Conservation (phyloP, 2,888 invertebrate genomes). For the Gordius sp. region DNA sequence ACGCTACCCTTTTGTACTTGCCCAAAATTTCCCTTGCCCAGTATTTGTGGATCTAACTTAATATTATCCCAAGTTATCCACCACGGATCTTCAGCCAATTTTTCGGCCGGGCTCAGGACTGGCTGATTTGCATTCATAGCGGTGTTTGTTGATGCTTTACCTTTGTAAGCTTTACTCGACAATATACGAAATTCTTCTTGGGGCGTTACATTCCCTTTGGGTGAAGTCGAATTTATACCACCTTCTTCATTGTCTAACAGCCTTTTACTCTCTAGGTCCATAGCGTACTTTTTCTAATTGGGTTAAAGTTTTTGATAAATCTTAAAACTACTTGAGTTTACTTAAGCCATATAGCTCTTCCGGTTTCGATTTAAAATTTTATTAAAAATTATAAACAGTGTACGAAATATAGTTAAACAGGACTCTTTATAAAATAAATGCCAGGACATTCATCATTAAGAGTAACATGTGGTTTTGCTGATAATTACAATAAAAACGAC, state of each 20-base stretch:
- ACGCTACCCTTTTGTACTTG: slow-evolving; percentile 8
- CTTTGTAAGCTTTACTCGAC: slow-evolving; percentile 6
- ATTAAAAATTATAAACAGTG: too few species aligned
- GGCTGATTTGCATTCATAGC: neutral
- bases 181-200: neutral
- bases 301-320: too few species aligned
- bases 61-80: slow-evolving; percentile 9
- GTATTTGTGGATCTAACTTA: neutral
- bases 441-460: too few species aligned
- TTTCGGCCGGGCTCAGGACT: neutral
- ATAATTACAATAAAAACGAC: too few species aligned
- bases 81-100: slow-evolving; percentile 10
- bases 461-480: too few species aligned
- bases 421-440: too few species aligned
- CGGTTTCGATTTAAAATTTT: too few species aligned
- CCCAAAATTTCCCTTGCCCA: slow-evolving; percentile 8
- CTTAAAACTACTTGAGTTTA: too few species aligned
- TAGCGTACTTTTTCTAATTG: too few species aligned
- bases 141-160: neutral
- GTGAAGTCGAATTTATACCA: neutral
- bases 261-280: too few species aligned
- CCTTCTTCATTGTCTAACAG: neutral
- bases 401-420: too few species aligned
- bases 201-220: neutral
- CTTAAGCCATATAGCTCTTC: too few species aligned